These are phyloP conservation scores for Deroplatys truncata DNA, from an alignment of 2,888 invertebrate genomes.

Conservation along the genomic window DNA sequence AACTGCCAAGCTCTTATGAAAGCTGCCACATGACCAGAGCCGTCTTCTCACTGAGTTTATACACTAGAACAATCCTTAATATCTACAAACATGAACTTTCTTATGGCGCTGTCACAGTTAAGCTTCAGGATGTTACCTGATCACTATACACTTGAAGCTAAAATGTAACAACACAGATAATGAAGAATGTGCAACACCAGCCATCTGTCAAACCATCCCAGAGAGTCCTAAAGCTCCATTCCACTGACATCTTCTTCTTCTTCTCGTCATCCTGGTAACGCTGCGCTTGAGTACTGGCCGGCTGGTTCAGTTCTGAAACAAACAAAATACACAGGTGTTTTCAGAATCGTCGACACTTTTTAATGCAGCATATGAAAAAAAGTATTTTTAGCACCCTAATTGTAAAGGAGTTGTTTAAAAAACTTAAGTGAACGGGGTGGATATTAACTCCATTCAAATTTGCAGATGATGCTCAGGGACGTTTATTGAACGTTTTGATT, in stretches of 20 bases:
- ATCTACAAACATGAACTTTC: background rate
- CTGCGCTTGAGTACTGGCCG: background rate
- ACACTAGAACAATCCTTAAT: background rate
- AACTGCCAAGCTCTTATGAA: background rate
- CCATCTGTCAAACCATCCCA: background rate
- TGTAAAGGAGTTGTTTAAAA: too few species aligned
- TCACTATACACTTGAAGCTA: background rate
- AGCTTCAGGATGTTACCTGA: background rate
- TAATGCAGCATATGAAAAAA: too few species aligned
- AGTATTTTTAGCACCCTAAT: too few species aligned
- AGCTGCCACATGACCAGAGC: background rate
- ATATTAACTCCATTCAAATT: too few species aligned
- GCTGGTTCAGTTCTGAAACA: background rate
- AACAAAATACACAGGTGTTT: background rate
- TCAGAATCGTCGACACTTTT: too few species aligned
- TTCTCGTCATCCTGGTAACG: background rate
- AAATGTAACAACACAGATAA: background rate
- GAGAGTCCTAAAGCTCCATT: background rate
- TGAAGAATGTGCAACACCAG: background rate
- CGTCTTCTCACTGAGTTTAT: background rate
- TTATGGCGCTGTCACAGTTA: background rate
- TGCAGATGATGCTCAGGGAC: too few species aligned
- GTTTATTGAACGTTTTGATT: too few species aligned
- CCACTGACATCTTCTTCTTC: background rate
- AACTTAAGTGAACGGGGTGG: too few species aligned